Conservation (phyloP, 2,113 vertebrate species). For the Poicephalus gulielmi region DNA sequence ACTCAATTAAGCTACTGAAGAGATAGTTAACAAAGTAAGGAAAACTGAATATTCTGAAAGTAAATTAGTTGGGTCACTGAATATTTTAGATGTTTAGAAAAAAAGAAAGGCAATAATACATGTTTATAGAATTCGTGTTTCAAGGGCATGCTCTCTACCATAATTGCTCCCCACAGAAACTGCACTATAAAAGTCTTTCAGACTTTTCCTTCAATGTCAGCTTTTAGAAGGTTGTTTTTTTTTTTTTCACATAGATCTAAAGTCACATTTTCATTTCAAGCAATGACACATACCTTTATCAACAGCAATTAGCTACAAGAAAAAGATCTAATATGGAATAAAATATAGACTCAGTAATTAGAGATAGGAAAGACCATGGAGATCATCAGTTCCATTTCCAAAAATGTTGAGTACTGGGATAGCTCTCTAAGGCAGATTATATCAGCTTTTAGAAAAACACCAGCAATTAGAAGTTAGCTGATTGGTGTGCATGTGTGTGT, state of each 20-base stretch:
- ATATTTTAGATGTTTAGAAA: background rate
- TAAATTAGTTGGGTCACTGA: slow-evolving; percentile 38
- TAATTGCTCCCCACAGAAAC: background rate
- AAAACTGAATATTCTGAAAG: slow-evolving; percentile 10
- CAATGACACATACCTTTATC: background rate
- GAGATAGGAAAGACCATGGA: background rate
- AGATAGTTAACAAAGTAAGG: slow-evolving; percentile 42
- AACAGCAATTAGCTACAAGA: background rate
- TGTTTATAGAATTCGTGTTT: background rate
- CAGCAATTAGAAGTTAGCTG: background rate
- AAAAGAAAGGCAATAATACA: background rate
- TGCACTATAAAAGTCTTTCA: background rate
- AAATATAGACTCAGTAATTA: background rate
- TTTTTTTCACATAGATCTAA: background rate
- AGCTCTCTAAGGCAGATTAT: background rate
- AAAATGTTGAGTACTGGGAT: background rate
- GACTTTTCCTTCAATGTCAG: background rate
- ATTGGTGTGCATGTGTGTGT: background rate
- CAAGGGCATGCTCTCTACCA: background rate
- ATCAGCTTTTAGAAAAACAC: background rate
- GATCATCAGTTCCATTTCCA: background rate
- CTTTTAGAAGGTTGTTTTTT: background rate
- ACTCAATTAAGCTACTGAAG: slow-evolving; percentile 62
- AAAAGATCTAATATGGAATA: background rate
- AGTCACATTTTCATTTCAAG: background rate